Evolutionary conservation across 2,888 invertebrate species (phyloP), one percentile per base, ranked within the genome.

Genomic region (Danaus chrysippus): DNA sequence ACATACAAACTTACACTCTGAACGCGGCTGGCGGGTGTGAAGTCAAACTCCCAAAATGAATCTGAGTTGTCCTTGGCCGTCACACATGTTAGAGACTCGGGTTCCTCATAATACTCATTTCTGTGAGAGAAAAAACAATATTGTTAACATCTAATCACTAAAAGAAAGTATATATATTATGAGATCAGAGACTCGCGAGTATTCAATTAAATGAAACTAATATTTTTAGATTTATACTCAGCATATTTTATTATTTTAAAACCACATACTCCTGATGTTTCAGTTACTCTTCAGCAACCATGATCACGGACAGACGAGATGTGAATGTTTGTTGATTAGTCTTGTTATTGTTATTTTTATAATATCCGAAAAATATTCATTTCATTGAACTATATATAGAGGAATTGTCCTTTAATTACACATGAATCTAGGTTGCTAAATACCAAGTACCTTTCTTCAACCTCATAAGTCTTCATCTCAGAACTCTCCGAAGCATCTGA

Each of bases 11-110:
- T 49, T 2, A 79, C 70, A 0, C 75, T 76, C 41, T 75, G 68
- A 10, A 73, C 54, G 9, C 66, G 69, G 43, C 58, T 65, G 11
- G 64, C n/a, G 1, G 76, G 71, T 1, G 71, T 60, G 57, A 78
- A 80, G 0, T 79, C 76, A 63, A 82, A 83, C 0, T 74, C 79
- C 12, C 73, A 70, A 65, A 82, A 80, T 23, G 78, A 68, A 43
- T 86, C 83, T 0, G 80, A 76, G 43, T 73, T 75, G 53, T 78
- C 77, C 19, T 72, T 73, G 0, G 66, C 67, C 2, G 69, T 61
- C 0, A 76, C 44, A 42, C 52, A 76, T 23, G 68, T 72, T 68
- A 65, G 41, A 41, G 67, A 58, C 0, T 58, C 62, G 5, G 59
- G 59, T 17, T 17, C 49, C 11, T 49, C 49, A 2, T 17, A 10